Percentiles rank a stretch among this genome's conserved stretches.
These are phyloP conservation scores for Heliconius ismenius DNA, from an alignment of 2,888 invertebrate genomes.

Conservation along the genomic window DNA sequence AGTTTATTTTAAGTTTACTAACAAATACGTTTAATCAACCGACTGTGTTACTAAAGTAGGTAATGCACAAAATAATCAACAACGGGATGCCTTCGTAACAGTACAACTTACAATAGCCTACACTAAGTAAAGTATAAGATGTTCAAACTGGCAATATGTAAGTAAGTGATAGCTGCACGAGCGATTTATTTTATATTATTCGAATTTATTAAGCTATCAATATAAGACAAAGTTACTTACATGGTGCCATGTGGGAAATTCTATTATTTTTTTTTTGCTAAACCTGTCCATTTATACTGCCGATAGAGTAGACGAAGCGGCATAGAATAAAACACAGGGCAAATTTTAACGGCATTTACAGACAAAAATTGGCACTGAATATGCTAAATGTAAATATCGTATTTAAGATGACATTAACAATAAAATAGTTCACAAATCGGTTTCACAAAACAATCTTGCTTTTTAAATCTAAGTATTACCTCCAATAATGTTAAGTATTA, in stretches of 20 bases:
- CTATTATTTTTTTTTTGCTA: conserved; percentile 40
- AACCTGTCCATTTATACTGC: conserved; percentile 46
- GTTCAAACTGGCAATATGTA: conserved; percentile 54
- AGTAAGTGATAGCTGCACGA: conserved; percentile 23
- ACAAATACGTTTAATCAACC: conserved; percentile 61
- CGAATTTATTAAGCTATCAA: conserved; percentile 34
- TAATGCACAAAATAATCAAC: conserved; percentile 70
- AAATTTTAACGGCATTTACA: conserved; percentile 28
- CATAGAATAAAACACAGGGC: conserved; percentile 19
- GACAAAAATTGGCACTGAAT: conserved; percentile 30
- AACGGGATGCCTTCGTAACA: conserved; percentile 81
- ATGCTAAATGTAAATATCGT: conserved; percentile 42
- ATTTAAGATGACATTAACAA: conserved; percentile 36
- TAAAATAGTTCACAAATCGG: conserved; percentile 66
- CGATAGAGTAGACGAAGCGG: conserved; percentile 35
- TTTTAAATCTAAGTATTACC: conserved; percentile 78
- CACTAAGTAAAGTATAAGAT: conserved; percentile 63
- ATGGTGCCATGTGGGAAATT: conserved; percentile 43
- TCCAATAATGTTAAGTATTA: conserved; percentile 79
- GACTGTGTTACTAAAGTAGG: conserved; percentile 77
- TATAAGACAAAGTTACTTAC: conserved; percentile 31
- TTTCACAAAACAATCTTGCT: conserved; percentile 68
- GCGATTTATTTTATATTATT: conserved; percentile 33
- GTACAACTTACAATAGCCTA: conserved; percentile 81
- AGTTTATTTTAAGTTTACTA: conserved; percentile 61